Conservation (phyloP, 2,797 vertebrate genomes). For the Allobates femoralis region DNA sequence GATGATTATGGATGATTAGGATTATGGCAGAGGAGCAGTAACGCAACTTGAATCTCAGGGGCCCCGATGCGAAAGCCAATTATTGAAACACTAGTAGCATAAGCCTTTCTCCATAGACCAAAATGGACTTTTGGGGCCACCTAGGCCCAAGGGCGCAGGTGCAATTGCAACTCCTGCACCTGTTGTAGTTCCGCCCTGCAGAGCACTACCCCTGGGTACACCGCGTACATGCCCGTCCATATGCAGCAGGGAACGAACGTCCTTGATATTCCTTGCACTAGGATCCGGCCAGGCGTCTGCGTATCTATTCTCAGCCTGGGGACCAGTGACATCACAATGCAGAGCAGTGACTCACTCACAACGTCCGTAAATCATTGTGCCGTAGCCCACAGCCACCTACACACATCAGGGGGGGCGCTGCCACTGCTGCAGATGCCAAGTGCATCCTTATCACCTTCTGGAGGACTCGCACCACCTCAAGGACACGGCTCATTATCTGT, state of each 20-base stretch:
- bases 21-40: no score
- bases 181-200: background rate
- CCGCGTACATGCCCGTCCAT: background rate
- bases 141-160: no score
- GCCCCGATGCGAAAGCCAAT: no score
- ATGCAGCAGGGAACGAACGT: background rate
- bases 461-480: background rate
- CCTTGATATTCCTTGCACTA: background rate
- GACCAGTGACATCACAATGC: slow-evolving; percentile 58
- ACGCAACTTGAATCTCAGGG: no score
- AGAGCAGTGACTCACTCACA: slow-evolving; percentile 44
- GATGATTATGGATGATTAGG: no score
- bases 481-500: background rate
- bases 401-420: slow-evolving; percentile 29
- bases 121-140: no score
- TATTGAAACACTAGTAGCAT: no score
- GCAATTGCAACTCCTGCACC: background rate
- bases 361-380: slow-evolving; percentile 27
- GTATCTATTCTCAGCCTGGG: slow-evolving; percentile 29
- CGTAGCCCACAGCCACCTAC: slow-evolving; percentile 46
- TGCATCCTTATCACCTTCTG: slow-evolving; percentile 7
- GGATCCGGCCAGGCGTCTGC: background rate
- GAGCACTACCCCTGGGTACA: no score
- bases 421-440: background rate
- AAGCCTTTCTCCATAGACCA: no score